phyloP scores from a whole-genome alignment of 2,797 vertebrate genomes.

The Coendou prehensilis region DNA sequence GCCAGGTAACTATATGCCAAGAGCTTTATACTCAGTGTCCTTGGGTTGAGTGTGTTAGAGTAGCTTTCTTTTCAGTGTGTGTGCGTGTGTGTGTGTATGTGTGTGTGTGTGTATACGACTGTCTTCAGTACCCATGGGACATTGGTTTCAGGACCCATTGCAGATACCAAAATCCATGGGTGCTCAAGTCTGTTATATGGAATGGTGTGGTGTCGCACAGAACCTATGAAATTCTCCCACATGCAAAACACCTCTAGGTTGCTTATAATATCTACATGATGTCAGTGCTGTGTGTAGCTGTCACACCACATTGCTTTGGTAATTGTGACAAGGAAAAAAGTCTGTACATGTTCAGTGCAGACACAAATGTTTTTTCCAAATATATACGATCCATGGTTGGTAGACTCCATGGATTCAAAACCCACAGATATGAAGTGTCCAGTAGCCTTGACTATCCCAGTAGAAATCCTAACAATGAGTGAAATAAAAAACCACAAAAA shows the following conservation, averaged over 20 bases:
- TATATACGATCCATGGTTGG: not conserved
- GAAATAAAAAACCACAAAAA: not conserved
- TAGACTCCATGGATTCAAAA: not conserved
- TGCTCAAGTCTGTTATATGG: not conserved
- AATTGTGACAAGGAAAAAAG: not conserved
- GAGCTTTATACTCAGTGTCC: too few relatives aligned
- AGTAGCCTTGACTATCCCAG: not conserved
- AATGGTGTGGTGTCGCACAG: not conserved
- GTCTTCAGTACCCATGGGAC: not conserved
- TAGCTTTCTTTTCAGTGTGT: not conserved
- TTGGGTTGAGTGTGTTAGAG: not conserved
- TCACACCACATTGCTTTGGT: not conserved
- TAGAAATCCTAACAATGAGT: conserved; percentile 48
- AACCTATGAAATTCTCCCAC: not conserved
- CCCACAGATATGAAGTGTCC: not conserved
- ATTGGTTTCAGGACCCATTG: not conserved
- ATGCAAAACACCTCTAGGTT: not conserved
- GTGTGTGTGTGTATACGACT: too few relatives aligned
- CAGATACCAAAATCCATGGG: not conserved
- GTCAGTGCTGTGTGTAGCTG: too few relatives aligned
- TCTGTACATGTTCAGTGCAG: not conserved
- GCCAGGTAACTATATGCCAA: not conserved
- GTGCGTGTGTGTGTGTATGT: not conserved
- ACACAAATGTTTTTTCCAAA: not conserved
- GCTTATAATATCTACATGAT: not conserved